Conservation (phyloP, 2,797 vertebrate species). For the Lophotriccus pileatus region DNA sequence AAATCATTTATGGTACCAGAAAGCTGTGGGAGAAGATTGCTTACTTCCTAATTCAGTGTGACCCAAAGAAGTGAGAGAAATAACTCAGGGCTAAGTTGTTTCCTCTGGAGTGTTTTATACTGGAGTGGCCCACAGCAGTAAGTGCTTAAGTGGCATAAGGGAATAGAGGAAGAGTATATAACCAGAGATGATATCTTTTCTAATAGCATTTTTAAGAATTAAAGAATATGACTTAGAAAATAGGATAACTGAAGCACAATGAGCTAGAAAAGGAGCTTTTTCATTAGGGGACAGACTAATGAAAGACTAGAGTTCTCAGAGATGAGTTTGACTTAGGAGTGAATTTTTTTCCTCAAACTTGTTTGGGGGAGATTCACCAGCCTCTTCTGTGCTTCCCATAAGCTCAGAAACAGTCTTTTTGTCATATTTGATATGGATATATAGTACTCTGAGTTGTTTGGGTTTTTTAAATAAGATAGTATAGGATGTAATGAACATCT, state of each 20-base stretch:
- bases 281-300: constrained; percentile 58
- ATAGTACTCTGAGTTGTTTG: neutral
- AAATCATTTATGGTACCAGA: constrained; percentile 55
- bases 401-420: neutral
- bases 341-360: neutral
- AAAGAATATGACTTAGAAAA: constrained; percentile 69
- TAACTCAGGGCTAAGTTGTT: constrained; percentile 71
- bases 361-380: neutral
- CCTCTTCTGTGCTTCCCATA: neutral
- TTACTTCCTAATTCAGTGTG: constrained; percentile 67
- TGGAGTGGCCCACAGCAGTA: constrained; percentile 70
- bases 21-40: constrained; percentile 63
- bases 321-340: neutral
- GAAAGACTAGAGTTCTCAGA: neutral
- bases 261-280: constrained; percentile 67
- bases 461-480: neutral
- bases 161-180: constrained; percentile 69
- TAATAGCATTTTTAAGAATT: constrained; percentile 74
- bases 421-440: neutral
- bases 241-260: constrained; percentile 68
- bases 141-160: constrained; percentile 74
- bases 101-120: constrained; percentile 64
- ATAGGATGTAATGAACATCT: neutral
- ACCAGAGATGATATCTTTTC: constrained; percentile 70
- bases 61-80: constrained; percentile 70